Evolutionary conservation across 2,797 vertebrate species (phyloP).

Genomic region (Rhinoraja longicauda): DNA sequence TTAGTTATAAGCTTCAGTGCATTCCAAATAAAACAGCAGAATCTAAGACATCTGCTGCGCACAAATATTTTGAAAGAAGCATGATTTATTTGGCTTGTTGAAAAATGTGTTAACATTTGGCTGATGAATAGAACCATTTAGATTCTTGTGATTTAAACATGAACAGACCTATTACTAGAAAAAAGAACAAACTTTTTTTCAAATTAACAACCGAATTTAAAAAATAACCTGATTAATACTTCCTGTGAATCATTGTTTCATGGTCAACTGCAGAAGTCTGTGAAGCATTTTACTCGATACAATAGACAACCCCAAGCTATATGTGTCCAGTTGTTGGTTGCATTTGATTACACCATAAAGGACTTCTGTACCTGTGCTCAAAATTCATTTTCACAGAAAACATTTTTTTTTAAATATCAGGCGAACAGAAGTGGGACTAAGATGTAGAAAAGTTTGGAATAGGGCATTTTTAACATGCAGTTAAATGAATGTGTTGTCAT

Average conservation of each 20-base stretch:
- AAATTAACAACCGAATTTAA: neutral
- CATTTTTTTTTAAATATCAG: neutral
- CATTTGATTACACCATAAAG: neutral
- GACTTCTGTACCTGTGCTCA: neutral
- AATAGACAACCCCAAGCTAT: too few relatives aligned
- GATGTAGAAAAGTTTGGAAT: neutral
- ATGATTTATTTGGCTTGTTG: neutral
- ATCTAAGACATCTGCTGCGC: constrained; percentile 45
- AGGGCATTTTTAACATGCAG: neutral
- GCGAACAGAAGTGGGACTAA: neutral
- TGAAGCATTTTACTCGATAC: neutral
- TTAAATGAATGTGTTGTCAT: too few relatives aligned
- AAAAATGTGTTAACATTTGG: neutral
- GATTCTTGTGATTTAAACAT: neutral
- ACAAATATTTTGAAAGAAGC: neutral
- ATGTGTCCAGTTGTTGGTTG: neutral
- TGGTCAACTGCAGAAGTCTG: neutral
- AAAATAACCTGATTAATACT: neutral
- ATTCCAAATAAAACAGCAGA: constrained; percentile 53
- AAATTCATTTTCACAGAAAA: neutral
- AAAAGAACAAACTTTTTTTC: neutral
- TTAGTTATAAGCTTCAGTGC: neutral
- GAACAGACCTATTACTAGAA: neutral
- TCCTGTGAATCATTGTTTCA: neutral
- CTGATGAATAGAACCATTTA: neutral